These are phyloP conservation scores for Paratilapia polleni DNA, from an alignment of 2,113 vertebrate species.

Conservation along the genomic window DNA sequence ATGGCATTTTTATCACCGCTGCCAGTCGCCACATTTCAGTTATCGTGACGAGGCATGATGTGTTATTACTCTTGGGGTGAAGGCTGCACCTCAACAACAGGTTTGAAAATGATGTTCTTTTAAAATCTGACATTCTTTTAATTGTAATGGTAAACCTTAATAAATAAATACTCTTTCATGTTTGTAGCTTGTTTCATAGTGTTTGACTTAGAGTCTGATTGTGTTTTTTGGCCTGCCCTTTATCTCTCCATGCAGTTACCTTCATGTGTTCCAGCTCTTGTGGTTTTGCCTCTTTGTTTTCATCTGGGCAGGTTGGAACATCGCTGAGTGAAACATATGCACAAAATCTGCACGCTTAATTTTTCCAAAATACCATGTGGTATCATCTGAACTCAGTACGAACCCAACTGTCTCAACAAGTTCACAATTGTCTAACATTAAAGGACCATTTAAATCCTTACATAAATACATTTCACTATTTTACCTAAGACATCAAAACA, in stretches of 20 bases:
- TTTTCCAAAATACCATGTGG: background rate
- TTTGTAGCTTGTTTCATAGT: background rate
- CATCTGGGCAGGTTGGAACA: background rate
- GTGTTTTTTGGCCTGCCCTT: background rate
- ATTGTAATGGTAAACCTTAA: fast-evolving
- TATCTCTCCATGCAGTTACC: background rate
- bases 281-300: background rate
- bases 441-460: background rate
- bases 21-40: background rate
- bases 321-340: background rate
- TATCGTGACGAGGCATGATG: too few relatives aligned
- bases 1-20: background rate
- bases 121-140: background rate
- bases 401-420: background rate
- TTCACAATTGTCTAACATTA: background rate
- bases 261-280: fast-evolving
- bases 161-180: background rate
- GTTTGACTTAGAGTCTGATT: background rate
- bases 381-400: fast-evolving
- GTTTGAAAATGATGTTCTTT: background rate
- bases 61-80: background rate
- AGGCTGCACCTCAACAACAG: background rate
- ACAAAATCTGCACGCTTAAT: background rate
- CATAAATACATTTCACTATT: too few relatives aligned
- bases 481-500: background rate